Conservation (phyloP, 2,888 invertebrate species). For the Eurytoma californica region DNA sequence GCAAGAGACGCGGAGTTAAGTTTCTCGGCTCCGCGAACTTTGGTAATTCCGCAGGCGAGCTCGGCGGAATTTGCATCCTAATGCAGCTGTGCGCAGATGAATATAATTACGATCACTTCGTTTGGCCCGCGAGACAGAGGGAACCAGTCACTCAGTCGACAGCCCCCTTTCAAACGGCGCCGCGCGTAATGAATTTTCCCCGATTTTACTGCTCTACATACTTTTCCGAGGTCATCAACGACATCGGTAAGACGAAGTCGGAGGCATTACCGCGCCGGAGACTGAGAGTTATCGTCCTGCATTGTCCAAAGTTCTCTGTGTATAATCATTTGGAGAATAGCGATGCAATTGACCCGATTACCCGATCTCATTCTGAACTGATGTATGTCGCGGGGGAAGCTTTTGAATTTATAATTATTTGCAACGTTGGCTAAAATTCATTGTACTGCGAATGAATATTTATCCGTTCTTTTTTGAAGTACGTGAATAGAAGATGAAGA, state of each 20-base stretch:
- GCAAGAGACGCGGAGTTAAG: neutral
- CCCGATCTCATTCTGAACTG: neutral
- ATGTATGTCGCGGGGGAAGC: neutral
- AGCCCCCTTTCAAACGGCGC: conserved; percentile 32
- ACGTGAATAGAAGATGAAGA: no score
- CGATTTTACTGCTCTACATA: conserved; percentile 34
- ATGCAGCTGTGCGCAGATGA: conserved; percentile 36
- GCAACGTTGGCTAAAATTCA: no score
- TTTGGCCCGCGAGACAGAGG: conserved; percentile 16
- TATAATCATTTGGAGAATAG: neutral
- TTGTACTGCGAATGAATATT: no score
- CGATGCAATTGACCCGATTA: conserved; percentile 19
- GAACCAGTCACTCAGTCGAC: conserved; percentile 30
- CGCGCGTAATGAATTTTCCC: conserved; percentile 12
- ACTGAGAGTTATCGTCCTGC: neutral
- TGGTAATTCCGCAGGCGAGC: conserved; percentile 24
- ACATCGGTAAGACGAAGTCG: neutral
- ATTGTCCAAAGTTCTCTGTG: conserved; percentile 3
- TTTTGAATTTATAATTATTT: neutral
- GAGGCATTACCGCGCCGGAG: neutral
- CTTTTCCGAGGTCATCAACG: neutral
- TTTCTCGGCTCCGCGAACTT: conserved; percentile 15
- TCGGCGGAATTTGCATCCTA: conserved; percentile 35
- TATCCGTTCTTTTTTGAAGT: no score
- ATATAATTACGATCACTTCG: conserved; percentile 49